These are phyloP conservation scores for Desmophyllum pertusum DNA, from an alignment of 92 coral and sea anemone genomes.

Conservation along the genomic window DNA sequence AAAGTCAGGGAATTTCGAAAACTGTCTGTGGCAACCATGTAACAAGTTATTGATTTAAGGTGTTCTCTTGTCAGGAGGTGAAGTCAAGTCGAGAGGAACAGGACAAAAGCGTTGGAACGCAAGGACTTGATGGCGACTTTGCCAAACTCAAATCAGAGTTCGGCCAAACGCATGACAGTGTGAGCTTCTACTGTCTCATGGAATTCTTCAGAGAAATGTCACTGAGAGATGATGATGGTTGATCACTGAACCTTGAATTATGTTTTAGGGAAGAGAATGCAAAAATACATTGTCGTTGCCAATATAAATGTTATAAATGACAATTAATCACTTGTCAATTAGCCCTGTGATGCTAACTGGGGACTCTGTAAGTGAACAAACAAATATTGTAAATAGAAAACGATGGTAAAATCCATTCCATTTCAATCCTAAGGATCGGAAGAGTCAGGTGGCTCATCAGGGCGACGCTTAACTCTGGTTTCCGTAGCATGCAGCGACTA, in stretches of 20 bases:
- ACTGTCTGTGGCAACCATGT: too few relatives aligned
- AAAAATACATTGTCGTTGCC: not conserved
- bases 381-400: too few relatives aligned
- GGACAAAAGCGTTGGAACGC: constrained; percentile 6
- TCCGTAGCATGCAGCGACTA: too few relatives aligned
- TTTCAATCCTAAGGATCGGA: too few relatives aligned
- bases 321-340: not conserved
- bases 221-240: constrained; percentile 42
- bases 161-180: constrained; percentile 82
- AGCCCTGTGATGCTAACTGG: not conserved
- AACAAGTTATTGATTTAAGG: not conserved
- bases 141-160: constrained; percentile 50
- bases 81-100: constrained; percentile 68
- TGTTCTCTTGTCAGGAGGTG: constrained; percentile 67
- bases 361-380: not conserved
- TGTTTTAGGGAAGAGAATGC: not conserved
- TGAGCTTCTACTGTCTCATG: constrained; percentile 74
- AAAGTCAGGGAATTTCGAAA: too few relatives aligned
- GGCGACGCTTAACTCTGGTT: too few relatives aligned
- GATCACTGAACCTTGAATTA: not conserved
- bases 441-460: too few relatives aligned
- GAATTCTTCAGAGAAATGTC: constrained; percentile 83
- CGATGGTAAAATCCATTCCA: too few relatives aligned
- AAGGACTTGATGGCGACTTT: constrained; percentile 43
- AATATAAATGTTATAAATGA: not conserved